phyloP scores from a whole-genome alignment of 2,113 vertebrate species.

The Larimichthys crocea region DNA sequence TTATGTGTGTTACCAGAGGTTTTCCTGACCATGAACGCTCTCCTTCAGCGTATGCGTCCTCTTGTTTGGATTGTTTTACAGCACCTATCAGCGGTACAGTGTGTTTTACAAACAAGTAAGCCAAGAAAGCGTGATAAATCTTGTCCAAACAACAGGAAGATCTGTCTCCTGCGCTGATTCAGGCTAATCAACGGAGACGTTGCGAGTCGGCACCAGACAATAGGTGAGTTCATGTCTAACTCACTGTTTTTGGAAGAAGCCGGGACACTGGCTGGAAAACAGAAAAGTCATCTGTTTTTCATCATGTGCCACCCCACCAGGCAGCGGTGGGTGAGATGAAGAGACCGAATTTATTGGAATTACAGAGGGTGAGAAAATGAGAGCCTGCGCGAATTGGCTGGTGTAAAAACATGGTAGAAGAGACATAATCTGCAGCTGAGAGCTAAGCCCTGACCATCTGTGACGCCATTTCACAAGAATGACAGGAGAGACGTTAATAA shows the following conservation, averaged over 20 bases:
- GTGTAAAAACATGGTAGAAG: slow-evolving; percentile 31
- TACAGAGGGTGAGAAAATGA: slow-evolving; percentile 64
- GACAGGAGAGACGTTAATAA: neutral
- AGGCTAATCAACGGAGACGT: slow-evolving; percentile 49
- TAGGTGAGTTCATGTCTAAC: slow-evolving; percentile 68
- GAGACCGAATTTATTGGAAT: slow-evolving; percentile 66
- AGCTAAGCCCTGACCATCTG: slow-evolving; percentile 37
- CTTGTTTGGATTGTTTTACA: neutral
- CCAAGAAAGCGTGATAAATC: slow-evolving; percentile 1
- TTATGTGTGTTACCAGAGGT: neutral
- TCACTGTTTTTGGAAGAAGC: slow-evolving; percentile 55
- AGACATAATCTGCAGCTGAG: slow-evolving; percentile 21
- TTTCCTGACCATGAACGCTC: neutral
- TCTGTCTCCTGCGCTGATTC: slow-evolving; percentile 14
- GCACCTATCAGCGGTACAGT: neutral
- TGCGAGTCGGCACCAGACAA: slow-evolving; percentile 52
- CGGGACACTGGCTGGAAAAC: slow-evolving; percentile 50
- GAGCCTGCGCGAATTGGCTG: slow-evolving; percentile 10
- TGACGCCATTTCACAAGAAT: slow-evolving; percentile 18
- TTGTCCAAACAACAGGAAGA: slow-evolving; percentile 25
- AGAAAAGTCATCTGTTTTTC: slow-evolving; percentile 72
- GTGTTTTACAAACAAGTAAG: neutral
- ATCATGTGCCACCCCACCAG: slow-evolving; percentile 57
- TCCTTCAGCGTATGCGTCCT: neutral
- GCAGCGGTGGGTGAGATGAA: slow-evolving; percentile 51